A percentile compares a stretch with the other conserved stretches of the same genome.
phyloP scores from a whole-genome alignment of 2,888 invertebrate genomes.

The Drosophila ustulata region DNA sequence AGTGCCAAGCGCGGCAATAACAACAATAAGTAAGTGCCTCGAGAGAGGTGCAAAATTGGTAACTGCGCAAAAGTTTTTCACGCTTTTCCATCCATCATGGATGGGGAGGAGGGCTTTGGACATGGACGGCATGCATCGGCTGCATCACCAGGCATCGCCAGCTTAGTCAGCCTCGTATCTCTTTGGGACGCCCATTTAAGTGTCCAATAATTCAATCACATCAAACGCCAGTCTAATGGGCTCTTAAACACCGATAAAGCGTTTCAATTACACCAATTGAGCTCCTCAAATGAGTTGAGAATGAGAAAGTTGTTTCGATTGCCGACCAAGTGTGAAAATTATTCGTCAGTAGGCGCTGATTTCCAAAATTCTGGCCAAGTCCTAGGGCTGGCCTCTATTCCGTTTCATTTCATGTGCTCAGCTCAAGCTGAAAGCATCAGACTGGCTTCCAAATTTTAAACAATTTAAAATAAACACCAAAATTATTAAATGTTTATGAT shows the following conservation, averaged over 20 bases:
- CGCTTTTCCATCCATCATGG: conserved; percentile 39
- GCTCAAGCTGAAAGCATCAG: conserved; percentile 33
- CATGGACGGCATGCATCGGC: conserved; percentile 31
- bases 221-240: conserved; percentile 75
- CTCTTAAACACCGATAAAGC: conserved; percentile 71
- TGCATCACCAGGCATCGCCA: conserved; percentile 22
- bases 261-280: conserved; percentile 77
- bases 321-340: conserved; percentile 5
- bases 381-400: not conserved
- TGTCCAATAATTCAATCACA: conserved; percentile 81
- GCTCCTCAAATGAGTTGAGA: conserved; percentile 33
- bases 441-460: conserved; percentile 43
- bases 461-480: not conserved
- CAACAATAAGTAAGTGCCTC: conserved; percentile 18
- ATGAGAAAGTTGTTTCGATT: conserved; percentile 62
- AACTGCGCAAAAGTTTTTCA: conserved; percentile 58
- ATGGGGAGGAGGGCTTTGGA: conserved; percentile 12
- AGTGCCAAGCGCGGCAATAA: conserved; percentile 15
- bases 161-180: conserved; percentile 16
- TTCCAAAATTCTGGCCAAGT: not conserved
- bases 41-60: conserved; percentile 51
- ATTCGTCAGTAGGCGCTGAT: conserved; percentile 51
- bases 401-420: conserved; percentile 36
- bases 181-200: conserved; percentile 75
- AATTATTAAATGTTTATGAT: not conserved